Conservation (phyloP, 2,797 vertebrate genomes). For the Australoheros facetus region DNA sequence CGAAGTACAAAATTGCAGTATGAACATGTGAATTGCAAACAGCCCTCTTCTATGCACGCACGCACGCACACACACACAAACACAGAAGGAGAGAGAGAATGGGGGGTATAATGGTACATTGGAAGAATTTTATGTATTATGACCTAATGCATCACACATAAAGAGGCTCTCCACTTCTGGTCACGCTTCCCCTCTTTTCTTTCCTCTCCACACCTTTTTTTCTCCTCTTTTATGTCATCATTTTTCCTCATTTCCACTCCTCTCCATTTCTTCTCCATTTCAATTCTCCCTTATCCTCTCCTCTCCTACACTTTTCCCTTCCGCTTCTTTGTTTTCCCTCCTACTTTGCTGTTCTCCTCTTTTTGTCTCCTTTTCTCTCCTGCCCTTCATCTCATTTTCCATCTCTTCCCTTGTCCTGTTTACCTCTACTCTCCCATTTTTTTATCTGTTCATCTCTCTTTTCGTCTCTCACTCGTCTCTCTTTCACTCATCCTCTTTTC, state of each 20-base stretch:
- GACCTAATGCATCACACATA: slow-evolving; percentile 45
- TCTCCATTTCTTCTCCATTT: background rate
- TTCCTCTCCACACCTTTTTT: slow-evolving; percentile 26
- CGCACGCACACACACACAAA: slow-evolving; percentile 4
- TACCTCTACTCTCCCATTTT: background rate
- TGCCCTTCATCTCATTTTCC: background rate
- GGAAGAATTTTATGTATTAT: slow-evolving; percentile 48
- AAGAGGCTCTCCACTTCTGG: slow-evolving; percentile 55
- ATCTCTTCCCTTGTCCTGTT: background rate
- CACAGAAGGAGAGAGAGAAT: background rate
- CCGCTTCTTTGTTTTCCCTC: background rate
- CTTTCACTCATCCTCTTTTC: background rate
- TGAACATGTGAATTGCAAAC: slow-evolving; percentile 22
- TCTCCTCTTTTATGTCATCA: slow-evolving; percentile 22
- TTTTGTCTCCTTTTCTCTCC: background rate
- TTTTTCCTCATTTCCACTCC: slow-evolving; percentile 14
- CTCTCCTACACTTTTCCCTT: background rate
- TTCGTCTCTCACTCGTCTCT: background rate
- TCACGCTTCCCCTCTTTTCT: slow-evolving; percentile 21
- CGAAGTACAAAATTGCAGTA: slow-evolving; percentile 55
- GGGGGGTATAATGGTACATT: slow-evolving; percentile 49
- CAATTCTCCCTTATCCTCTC: background rate
- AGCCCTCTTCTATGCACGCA: slow-evolving; percentile 46
- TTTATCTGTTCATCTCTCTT: background rate
- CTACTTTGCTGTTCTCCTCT: background rate